A percentile compares a stretch with the other conserved stretches of the same genome.
These are phyloP conservation scores for Apostichopus californicus DNA, from an alignment of 35 echinoderm and acorn worm genomes.

Conservation along the genomic window DNA sequence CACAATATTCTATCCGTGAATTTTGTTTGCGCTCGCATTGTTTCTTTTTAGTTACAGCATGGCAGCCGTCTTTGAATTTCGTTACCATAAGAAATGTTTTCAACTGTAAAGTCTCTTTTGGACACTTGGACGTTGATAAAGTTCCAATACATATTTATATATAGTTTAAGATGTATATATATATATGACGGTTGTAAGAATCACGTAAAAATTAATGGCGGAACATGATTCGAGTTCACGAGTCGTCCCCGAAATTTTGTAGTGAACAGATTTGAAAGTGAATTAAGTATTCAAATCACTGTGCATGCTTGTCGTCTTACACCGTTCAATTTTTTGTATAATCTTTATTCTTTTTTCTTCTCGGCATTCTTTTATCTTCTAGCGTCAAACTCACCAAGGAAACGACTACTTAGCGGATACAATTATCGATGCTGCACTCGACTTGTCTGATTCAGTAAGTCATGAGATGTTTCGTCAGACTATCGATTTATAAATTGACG, in stretches of 20 bases:
- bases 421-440: not conserved
- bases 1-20: too few species aligned
- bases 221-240: not conserved
- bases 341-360: not conserved
- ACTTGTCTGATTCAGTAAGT: conserved; percentile 41
- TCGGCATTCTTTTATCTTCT: not conserved
- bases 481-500: conserved; percentile 33
- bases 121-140: too few species aligned
- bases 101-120: too few species aligned
- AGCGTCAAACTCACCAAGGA: conserved; percentile 54
- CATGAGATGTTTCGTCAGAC: conserved; percentile 1
- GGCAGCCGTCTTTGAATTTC: not conserved
- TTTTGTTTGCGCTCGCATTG: too few species aligned
- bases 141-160: too few species aligned
- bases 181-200: too few species aligned
- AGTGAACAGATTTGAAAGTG: not conserved
- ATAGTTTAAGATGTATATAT: too few species aligned
- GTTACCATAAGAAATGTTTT: not conserved
- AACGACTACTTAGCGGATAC: conserved; percentile 55
- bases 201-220: too few species aligned
- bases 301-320: not conserved
- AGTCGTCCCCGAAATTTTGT: not conserved
- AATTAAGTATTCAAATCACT: not conserved
- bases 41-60: too few species aligned
- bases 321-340: not conserved